Evolutionary conservation across 2,888 invertebrate genomes (phyloP).

Genomic region (Philereme vetulata): DNA sequence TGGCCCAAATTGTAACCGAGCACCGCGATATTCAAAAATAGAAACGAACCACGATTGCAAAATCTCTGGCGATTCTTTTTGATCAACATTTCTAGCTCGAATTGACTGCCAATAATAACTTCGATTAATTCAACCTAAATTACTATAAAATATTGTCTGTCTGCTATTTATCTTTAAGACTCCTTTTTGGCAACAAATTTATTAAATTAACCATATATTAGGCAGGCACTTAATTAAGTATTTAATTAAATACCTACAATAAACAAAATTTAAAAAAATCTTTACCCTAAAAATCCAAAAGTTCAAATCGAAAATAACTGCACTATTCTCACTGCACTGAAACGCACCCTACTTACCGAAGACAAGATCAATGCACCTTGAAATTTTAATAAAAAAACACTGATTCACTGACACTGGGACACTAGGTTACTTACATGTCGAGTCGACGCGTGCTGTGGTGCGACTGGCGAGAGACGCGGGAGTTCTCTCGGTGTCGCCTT

Average conservation of each 20-base stretch:
- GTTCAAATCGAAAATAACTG: conserved; percentile 26
- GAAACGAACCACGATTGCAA: conserved; percentile 63
- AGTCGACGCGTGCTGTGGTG: conserved; percentile 83
- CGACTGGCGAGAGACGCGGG: conserved; percentile 73
- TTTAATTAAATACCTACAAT: background rate
- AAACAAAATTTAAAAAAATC: conserved; percentile 10
- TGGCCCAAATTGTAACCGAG: conserved; percentile 71
- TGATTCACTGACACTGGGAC: conserved; percentile 67
- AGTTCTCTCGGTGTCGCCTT: conserved; percentile 77
- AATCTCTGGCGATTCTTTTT: conserved; percentile 35
- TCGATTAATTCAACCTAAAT: background rate
- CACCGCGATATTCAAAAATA: conserved; percentile 83
- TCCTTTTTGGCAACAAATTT: too few species aligned
- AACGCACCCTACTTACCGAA: conserved; percentile 65
- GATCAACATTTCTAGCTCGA: conserved; percentile 1
- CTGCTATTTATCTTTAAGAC: too few species aligned
- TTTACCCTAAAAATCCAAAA: conserved; percentile 13
- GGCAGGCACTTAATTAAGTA: too few species aligned
- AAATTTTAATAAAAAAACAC: conserved; percentile 58
- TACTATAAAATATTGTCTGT: background rate
- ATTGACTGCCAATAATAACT: background rate
- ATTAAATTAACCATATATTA: too few species aligned
- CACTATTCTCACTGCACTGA: conserved; percentile 56
- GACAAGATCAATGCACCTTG: conserved; percentile 65
- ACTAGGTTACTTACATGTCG: conserved; percentile 82